Base-by-base conservation (phyloP, 1,140 invertebrate genomes). In the Halictus rubicundus region DNA sequence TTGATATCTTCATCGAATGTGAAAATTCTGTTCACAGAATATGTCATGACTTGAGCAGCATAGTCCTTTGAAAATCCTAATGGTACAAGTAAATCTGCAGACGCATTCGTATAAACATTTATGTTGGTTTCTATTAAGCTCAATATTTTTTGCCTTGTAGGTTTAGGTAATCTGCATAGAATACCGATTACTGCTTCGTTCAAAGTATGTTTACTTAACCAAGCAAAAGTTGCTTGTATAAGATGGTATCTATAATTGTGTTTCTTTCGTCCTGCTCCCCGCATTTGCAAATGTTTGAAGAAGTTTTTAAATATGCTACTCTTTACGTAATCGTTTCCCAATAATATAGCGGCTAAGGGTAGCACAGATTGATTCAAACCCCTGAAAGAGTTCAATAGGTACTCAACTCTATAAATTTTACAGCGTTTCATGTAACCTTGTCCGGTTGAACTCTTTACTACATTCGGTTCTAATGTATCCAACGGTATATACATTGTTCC, bases 311-410 rank as follows among this genome's bases (percentile, higher is more conserved):
- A 97, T 0, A 94, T 93, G 14, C 90, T 93, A 61, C 93, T 93
- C 60, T 95, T 93, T n/a, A 97, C 95, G 91, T 96, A 98, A 93
- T 98, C 97, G 94, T 98, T 98, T 5, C 97, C 97, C 25, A 98
- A 90, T 10, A 98, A 83, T 16, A 96, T 95, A n/a, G 97, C 96
- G 76, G 97, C 93, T 9, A 98, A 87, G 4, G 97, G 97, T 59
- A 98, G 88, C 52, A 96, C 90, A 19, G 94, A 93, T 81, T 94
- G 94, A 78, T 96, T 92, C 21, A 98, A 88, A 0, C 95, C 95
- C 9, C 94, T 94, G 91, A 96, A 96, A 46, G 92, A 91, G 68
- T 94, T 93, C 9, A 96, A 88, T 84, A 97, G 95, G 82, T 95
- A 94, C 70, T 97, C 94, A 16, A 96, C 92, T 84, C 92, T 94